A percentile compares a stretch with the other conserved stretches of the same genome.
Evolutionary conservation across 2,888 invertebrate genomes (phyloP).

Genomic region (Aspidapion aeneum): DNA sequence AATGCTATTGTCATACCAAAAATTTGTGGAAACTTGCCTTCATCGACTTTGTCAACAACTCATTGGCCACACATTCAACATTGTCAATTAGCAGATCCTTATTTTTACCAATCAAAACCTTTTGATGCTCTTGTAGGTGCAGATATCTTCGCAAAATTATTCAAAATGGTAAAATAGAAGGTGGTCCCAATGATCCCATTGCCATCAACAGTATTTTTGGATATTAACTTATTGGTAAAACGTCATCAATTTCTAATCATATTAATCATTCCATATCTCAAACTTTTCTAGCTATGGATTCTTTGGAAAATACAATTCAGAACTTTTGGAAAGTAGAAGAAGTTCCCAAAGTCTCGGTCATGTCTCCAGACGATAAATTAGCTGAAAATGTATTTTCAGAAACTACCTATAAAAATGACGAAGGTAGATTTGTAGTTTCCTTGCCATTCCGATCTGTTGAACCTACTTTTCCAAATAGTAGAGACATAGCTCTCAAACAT

Average conservation of each 20-base stretch:
- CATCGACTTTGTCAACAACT: not conserved
- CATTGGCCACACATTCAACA: not conserved
- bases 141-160: not conserved
- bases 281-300: not conserved
- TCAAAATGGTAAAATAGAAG: not conserved
- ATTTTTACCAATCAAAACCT: not conserved
- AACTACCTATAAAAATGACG: conserved; percentile 2
- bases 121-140: not conserved
- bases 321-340: conserved; percentile 16
- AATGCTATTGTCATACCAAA: not conserved
- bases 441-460: conserved; percentile 14
- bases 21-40: not conserved
- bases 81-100: not conserved
- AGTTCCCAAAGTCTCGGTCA: conserved; percentile 1
- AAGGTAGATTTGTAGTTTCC: conserved; percentile 15
- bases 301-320: not conserved
- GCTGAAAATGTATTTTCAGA: conserved; percentile 15
- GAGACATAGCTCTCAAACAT: conserved; percentile 4
- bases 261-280: not conserved
- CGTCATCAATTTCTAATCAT: not conserved
- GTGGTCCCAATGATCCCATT: not conserved
- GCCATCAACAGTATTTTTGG: not conserved
- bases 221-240: not conserved
- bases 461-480: conserved; percentile 5
- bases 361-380: conserved; percentile 13